These are phyloP conservation scores for Cephus pygmeus DNA, from an alignment of 2,888 invertebrate species.

Conservation along the genomic window DNA sequence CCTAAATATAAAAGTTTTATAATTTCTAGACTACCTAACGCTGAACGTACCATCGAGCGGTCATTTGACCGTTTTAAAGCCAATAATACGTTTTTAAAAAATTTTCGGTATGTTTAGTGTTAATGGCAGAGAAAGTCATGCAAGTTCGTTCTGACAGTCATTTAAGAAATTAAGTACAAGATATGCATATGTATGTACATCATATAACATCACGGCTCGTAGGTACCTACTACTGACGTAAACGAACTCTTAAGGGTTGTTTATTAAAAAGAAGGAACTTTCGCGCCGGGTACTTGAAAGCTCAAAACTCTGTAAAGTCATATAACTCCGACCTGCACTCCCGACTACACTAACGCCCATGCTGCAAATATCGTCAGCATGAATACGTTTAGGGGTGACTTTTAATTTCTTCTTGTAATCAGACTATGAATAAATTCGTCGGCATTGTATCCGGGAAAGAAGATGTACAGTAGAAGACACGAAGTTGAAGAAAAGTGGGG, in stretches of 20 bases:
- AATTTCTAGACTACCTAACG: background rate
- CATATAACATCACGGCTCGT: background rate
- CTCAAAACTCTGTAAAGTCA: slow-evolving; percentile 4
- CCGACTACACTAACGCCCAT: background rate
- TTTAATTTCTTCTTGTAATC: background rate
- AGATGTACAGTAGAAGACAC: background rate
- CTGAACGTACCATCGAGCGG: too few species aligned
- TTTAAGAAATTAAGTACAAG: background rate
- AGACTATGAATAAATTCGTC: background rate
- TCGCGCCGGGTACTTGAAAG: background rate
- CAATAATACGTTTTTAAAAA: too few species aligned
- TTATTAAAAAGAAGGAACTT: background rate
- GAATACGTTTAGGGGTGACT: background rate
- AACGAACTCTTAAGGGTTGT: background rate
- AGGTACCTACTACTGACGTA: background rate
- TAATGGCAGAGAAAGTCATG: background rate
- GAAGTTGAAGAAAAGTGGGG: background rate
- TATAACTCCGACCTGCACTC: background rate
- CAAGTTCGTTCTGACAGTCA: background rate
- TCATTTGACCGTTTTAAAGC: too few species aligned
- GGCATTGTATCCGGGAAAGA: background rate
- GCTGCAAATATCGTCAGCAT: background rate
- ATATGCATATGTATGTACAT: background rate
- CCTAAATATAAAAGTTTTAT: background rate
- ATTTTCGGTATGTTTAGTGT: too few species aligned